These are phyloP conservation scores for Machimus rusticus DNA, from an alignment of 2,888 invertebrate species.

Conservation along the genomic window DNA sequence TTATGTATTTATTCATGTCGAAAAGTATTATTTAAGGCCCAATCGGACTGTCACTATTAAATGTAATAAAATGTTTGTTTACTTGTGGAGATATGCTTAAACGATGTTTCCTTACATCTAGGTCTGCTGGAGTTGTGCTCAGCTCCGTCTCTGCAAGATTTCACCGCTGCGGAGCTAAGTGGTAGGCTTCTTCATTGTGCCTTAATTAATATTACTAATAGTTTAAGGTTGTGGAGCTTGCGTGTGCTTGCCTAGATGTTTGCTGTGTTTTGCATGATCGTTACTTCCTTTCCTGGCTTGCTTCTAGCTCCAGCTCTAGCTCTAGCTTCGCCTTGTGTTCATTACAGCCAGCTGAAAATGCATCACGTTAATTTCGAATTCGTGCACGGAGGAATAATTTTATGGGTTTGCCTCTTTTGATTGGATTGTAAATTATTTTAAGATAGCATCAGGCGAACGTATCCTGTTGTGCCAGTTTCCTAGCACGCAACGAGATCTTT, in stretches of 20 bases:
- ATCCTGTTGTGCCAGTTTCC: constrained; percentile 14
- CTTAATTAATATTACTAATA: neutral
- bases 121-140: constrained; percentile 54
- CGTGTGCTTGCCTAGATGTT: neutral
- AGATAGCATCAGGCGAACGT: constrained; percentile 23
- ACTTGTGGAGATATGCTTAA: neutral
- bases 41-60: constrained; percentile 25
- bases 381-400: neutral
- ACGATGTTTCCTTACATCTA: constrained; percentile 11
- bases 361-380: neutral
- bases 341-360: neutral
- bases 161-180: constrained; percentile 63
- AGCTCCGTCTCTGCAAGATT: constrained; percentile 64
- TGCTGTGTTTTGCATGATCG: neutral
- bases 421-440: constrained; percentile 22
- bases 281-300: neutral
- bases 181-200: constrained; percentile 59
- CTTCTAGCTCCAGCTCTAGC: neutral
- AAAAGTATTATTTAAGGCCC: constrained; percentile 20
- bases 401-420: constrained; percentile 18
- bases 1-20: neutral
- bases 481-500: constrained; percentile 15
- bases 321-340: neutral
- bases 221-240: neutral
- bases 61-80: neutral